These are phyloP conservation scores for Watsonalla binaria DNA, from an alignment of 2,888 invertebrate genomes.

Conservation along the genomic window DNA sequence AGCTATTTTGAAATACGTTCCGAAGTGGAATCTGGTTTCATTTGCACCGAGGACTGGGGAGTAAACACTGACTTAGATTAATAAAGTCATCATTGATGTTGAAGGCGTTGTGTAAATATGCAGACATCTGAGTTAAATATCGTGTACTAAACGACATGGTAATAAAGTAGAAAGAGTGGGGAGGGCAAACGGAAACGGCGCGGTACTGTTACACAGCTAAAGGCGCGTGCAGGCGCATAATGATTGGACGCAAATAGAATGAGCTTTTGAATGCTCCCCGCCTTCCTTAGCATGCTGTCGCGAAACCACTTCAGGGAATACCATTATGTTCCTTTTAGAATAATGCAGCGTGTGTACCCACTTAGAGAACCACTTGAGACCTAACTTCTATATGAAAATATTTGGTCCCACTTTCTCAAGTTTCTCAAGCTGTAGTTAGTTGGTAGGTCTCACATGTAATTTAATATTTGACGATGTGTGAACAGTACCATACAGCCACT, in stretches of 20 bases:
- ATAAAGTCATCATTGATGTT: slow-evolving; percentile 26
- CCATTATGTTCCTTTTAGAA: slow-evolving; percentile 50
- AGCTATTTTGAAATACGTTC: not conserved
- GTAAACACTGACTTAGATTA: not conserved
- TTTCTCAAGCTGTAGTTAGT: no score
- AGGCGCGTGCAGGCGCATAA: slow-evolving; percentile 72
- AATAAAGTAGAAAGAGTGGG: slow-evolving; percentile 49
- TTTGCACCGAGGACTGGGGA: no score
- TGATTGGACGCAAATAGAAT: slow-evolving; percentile 69
- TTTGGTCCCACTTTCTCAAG: no score
- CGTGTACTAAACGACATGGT: slow-evolving; percentile 49
- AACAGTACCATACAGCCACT: not conserved
- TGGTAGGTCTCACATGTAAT: no score
- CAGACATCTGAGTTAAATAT: slow-evolving; percentile 41
- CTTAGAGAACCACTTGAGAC: slow-evolving; percentile 25
- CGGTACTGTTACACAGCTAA: slow-evolving; percentile 69
- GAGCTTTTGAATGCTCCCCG: slow-evolving; percentile 49
- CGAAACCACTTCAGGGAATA: slow-evolving; percentile 62
- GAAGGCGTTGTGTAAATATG: slow-evolving; percentile 32
- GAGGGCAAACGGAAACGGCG: slow-evolving; percentile 65
- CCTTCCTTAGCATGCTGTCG: slow-evolving; percentile 59
- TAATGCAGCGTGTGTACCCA: slow-evolving; percentile 27
- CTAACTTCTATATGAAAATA: not conserved
- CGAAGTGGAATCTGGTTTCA: not conserved
- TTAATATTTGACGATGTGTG: no score